Percentiles rank a stretch among this genome's conserved stretches.
Conservation (phyloP, 1,140 invertebrate species). For the Cotesia chilonis region DNA sequence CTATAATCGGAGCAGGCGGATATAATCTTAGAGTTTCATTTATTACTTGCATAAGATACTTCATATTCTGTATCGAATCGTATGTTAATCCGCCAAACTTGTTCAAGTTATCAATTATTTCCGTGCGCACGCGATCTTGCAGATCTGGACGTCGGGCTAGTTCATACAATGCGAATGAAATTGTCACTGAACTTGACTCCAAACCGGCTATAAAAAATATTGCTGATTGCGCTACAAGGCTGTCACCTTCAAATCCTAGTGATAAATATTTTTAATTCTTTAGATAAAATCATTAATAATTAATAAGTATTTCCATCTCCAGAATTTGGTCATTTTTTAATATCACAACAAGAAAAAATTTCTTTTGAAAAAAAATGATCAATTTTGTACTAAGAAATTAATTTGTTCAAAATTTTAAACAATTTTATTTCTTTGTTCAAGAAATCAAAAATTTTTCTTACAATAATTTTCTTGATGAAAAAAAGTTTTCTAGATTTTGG, state of each 20-base stretch:
- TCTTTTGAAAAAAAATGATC: no score
- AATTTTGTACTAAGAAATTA: no score
- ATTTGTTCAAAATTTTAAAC: no score
- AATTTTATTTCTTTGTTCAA: no score
- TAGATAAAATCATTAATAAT: not conserved
- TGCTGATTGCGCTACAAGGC: conserved; percentile 42
- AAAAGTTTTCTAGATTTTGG: no score
- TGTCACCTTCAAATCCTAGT: conserved; percentile 35
- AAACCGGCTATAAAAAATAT: conserved; percentile 62
- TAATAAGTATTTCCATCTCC: not conserved
- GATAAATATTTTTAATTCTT: not conserved
- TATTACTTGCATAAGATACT: conserved; percentile 36
- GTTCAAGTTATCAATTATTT: conserved; percentile 64
- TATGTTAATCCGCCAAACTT: conserved; percentile 24
- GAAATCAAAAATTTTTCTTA: no score
- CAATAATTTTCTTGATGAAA: no score
- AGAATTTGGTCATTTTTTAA: no score
- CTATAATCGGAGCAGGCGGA: conserved; percentile 68
- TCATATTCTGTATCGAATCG: conserved; percentile 36
- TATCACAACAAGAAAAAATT: no score
- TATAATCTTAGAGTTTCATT: conserved; percentile 61
- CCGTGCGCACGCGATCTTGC: conserved; percentile 62
- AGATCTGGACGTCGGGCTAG: conserved; percentile 47
- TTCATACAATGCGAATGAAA: conserved; percentile 53
- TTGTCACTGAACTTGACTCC: conserved; percentile 65